phyloP scores from a whole-genome alignment of 2,113 vertebrate genomes.

The mouse (Mus musculus) region DNA sequence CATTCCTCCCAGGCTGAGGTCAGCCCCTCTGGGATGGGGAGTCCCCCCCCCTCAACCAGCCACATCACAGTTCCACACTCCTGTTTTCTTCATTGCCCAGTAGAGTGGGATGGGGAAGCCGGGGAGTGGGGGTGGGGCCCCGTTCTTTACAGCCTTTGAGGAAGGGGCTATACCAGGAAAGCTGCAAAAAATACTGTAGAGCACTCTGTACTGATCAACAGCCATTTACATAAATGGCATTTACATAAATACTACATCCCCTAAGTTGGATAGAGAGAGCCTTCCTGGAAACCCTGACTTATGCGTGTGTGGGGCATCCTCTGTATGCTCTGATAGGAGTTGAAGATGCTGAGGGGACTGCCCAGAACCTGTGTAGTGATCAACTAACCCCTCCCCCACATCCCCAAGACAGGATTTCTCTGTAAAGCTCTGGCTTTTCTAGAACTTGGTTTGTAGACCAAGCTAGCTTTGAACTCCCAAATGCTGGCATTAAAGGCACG shows the following conservation, averaged over 20 bases:
- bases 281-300: background rate
- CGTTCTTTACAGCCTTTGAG: background rate
- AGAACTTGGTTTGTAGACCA: background rate
- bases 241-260: conserved; percentile 19
- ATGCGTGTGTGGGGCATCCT: background rate
- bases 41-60: conserved; percentile 62
- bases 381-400: background rate
- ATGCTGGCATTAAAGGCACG: background rate
- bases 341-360: too few relatives aligned
- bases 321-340: background rate
- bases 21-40: conserved; percentile 77
- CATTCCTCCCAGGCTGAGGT: conserved; percentile 82
- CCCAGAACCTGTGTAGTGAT: background rate
- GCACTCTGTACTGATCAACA: background rate
- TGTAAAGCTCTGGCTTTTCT: background rate
- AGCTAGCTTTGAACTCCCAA: background rate
- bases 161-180: background rate
- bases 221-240: background rate
- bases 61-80: conserved; percentile 81
- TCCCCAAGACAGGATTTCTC: background rate
- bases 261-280: background rate
- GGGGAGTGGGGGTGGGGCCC: background rate
- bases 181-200: background rate
- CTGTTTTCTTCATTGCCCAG: conserved; percentile 81
- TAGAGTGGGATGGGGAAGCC: background rate